Percentiles rank a stretch among this genome's conserved stretches.
Conservation (phyloP, 2,113 vertebrate genomes). For the Emberiza fucata region DNA sequence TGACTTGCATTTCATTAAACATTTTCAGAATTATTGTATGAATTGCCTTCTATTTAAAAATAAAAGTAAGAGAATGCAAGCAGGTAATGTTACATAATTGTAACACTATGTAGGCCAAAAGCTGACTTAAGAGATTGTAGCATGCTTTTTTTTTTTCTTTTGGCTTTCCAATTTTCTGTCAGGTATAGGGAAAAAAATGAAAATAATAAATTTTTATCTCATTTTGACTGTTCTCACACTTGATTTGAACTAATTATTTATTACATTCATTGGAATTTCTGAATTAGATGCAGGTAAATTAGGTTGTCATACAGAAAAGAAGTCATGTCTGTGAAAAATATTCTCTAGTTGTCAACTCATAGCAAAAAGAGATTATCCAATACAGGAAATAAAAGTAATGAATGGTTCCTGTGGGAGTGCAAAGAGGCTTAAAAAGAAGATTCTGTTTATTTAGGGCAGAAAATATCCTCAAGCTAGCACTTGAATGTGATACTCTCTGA, state of each 20-base stretch:
- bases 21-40: neutral
- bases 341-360: neutral
- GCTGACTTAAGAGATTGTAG: neutral
- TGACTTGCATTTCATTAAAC: neutral
- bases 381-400: neutral
- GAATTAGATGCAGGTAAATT: neutral
- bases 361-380: neutral
- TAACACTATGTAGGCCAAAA: neutral
- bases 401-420: neutral
- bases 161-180: neutral
- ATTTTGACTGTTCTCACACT: neutral
- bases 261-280: neutral
- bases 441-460: neutral
- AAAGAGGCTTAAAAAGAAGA: neutral
- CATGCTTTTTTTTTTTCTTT: neutral
- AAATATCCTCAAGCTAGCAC: neutral
- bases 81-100: neutral
- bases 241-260: neutral
- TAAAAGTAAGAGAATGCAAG: neutral
- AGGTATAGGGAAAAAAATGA: neutral
- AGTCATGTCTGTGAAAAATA: neutral
- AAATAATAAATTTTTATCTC: neutral
- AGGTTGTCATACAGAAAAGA: neutral
- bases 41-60: neutral
- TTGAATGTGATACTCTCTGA: neutral